A percentile compares a stretch with the other conserved stretches of the same genome.
Evolutionary conservation across 2,113 vertebrate genomes (phyloP).

Genomic region (Chamaetylas fuelleborni): DNA sequence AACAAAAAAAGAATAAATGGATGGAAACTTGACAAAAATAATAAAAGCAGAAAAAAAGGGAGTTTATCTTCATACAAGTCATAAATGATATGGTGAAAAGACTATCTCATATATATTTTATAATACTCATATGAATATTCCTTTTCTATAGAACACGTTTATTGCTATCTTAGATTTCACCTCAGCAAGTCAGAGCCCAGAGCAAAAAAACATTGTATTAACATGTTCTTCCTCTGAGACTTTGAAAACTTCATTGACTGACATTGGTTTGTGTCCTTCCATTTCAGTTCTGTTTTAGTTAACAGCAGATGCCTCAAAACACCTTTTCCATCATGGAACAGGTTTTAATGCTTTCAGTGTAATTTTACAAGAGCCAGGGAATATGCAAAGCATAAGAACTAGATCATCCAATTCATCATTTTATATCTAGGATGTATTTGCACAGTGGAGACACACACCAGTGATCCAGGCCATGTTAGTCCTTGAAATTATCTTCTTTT

Average conservation of each 20-base stretch:
- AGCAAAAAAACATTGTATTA: background rate
- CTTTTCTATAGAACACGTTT: background rate
- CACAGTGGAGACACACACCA: background rate
- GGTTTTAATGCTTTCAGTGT: background rate
- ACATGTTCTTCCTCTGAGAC: background rate
- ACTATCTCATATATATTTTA: background rate
- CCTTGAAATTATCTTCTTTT: background rate
- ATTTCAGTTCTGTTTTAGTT: background rate
- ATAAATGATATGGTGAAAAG: background rate
- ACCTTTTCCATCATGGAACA: background rate
- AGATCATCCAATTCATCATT: background rate
- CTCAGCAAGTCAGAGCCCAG: background rate
- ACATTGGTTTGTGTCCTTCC: background rate
- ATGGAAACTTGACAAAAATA: background rate
- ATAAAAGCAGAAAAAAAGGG: background rate
- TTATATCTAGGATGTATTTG: background rate
- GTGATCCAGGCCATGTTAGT: background rate
- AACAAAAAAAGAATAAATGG: background rate
- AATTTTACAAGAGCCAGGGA: background rate
- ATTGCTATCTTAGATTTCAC: background rate
- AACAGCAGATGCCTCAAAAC: background rate
- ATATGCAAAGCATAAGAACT: background rate
- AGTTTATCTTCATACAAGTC: background rate
- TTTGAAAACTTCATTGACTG: background rate
- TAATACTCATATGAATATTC: background rate